Conservation (phyloP, 2,797 vertebrate genomes). For the Gallinago nigripennis region DNA sequence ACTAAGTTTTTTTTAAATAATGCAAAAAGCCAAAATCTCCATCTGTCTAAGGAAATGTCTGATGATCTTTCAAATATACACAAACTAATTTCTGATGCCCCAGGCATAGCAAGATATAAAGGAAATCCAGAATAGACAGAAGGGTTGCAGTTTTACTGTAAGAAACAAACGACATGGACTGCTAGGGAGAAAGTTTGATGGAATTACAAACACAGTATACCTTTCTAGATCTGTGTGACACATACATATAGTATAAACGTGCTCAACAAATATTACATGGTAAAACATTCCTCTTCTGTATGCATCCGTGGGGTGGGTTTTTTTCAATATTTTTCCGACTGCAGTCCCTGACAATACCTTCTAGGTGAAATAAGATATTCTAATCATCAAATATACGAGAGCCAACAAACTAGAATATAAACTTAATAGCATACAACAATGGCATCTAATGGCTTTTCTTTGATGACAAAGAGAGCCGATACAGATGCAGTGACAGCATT, state of each 20-base stretch:
- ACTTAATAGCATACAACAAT: not conserved
- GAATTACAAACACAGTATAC: not conserved
- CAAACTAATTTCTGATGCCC: not conserved
- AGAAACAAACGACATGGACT: not conserved
- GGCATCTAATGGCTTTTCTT: not conserved
- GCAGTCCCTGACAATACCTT: not conserved
- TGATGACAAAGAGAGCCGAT: not conserved
- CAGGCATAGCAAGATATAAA: not conserved
- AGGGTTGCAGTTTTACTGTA: not conserved
- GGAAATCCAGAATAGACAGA: not conserved
- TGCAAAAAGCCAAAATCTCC: not conserved
- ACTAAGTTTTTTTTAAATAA: not conserved
- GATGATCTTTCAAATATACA: not conserved
- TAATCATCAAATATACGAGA: not conserved
- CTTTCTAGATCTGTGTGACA: not conserved
- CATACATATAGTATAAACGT: not conserved
- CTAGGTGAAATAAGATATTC: not conserved
- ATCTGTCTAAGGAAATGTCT: not conserved
- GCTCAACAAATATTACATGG: not conserved
- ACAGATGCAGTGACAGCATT: not conserved
- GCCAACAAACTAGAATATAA: not conserved
- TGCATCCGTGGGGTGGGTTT: not conserved
- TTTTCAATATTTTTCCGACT: not conserved
- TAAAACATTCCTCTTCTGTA: not conserved
- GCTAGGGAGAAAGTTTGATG: not conserved